Percentiles rank a stretch among this genome's conserved stretches.
These are phyloP conservation scores for Podarcis siculus DNA, from an alignment of 2,797 vertebrate genomes.

Conservation along the genomic window DNA sequence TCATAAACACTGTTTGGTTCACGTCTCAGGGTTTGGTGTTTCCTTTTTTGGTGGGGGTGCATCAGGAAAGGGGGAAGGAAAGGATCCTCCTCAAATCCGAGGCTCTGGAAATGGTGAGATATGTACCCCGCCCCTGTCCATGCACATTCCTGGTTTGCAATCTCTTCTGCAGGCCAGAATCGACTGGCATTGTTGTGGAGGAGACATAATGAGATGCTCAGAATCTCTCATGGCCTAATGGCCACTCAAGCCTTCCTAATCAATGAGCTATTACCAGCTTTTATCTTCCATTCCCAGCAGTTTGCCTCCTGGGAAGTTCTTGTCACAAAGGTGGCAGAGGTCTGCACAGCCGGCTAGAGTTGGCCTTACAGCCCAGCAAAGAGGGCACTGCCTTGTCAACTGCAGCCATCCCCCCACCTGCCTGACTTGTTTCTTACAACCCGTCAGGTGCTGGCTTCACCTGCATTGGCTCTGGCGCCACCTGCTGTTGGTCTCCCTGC, in stretches of 20 bases:
- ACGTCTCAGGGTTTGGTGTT: not conserved
- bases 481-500: too few species aligned
- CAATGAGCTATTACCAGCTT: constrained; percentile 65
- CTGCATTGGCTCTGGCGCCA: too few species aligned
- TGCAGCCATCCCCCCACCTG: too few species aligned
- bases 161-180: constrained; percentile 5
- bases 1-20: not conserved
- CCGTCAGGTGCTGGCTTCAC: too few species aligned
- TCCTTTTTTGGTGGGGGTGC: not conserved
- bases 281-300: constrained; percentile 65
- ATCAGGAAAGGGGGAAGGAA: not conserved
- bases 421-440: too few species aligned
- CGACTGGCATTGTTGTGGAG: not conserved
- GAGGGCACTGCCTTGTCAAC: too few species aligned
- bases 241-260: constrained; percentile 59
- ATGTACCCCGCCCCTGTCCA: not conserved
- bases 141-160: not conserved
- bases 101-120: not conserved
- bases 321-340: constrained; percentile 44
- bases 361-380: constrained; percentile 11
- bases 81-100: not conserved
- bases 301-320: constrained; percentile 48
- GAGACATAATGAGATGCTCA: constrained; percentile 57
- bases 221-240: constrained; percentile 62
- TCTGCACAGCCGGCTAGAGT: not conserved